Conservation (phyloP, 37 sponge, comb jelly and placozoan genomes). For the Beroe ovata region DNA sequence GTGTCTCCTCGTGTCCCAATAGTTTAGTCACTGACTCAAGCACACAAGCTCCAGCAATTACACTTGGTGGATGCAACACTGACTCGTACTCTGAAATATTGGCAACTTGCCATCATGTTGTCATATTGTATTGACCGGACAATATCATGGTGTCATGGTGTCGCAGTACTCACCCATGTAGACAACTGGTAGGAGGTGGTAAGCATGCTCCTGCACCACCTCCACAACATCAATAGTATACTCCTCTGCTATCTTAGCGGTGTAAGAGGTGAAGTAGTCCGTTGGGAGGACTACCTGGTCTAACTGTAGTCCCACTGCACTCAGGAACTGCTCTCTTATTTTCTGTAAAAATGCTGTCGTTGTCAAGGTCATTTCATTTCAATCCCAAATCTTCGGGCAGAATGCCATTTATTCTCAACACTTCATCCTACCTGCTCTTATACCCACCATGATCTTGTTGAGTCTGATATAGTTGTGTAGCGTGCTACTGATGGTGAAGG, state of each 20-base stretch:
- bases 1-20: background rate
- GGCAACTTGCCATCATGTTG: too few relatives aligned
- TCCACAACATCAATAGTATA: background rate
- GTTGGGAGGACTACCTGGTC: slow-evolving; percentile 24
- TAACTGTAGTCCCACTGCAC: background rate
- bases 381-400: too few relatives aligned
- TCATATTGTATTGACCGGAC: too few relatives aligned
- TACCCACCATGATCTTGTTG: slow-evolving; percentile 5
- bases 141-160: too few relatives aligned
- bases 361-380: too few relatives aligned
- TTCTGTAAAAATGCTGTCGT: slow-evolving; percentile 35
- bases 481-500: background rate
- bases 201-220: background rate
- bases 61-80: slow-evolving; percentile 30
- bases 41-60: slow-evolving; percentile 47
- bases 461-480: background rate
- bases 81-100: slow-evolving; percentile 45
- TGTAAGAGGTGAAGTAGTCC: slow-evolving; percentile 8
- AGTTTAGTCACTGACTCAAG: slow-evolving; percentile 18
- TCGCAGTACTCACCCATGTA: slow-evolving; percentile 1
- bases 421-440: too few relatives aligned
- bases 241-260: background rate
- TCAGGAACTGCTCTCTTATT: slow-evolving; percentile 45
- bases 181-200: slow-evolving; percentile 18
- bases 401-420: too few relatives aligned